Conservation (phyloP, 2,797 vertebrate genomes). For the Aulostomus chinensis region DNA sequence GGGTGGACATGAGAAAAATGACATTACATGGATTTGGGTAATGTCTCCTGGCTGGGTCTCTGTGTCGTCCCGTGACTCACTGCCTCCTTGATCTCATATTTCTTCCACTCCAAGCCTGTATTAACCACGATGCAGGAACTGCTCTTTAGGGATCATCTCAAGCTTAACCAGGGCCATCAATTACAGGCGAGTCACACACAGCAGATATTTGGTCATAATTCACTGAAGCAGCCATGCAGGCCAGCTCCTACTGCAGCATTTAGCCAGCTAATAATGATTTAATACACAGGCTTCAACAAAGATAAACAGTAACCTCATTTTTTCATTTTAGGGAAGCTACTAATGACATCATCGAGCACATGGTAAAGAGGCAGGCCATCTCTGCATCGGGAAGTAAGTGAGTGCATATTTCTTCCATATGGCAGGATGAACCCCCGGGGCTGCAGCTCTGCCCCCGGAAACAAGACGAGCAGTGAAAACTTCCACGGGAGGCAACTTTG, state of each 20-base stretch:
- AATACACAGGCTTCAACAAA: constrained; percentile 57
- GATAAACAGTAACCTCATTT: constrained; percentile 60
- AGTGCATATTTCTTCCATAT: constrained; percentile 59
- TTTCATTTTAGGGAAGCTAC: constrained; percentile 62
- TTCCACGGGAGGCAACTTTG: constrained; percentile 48
- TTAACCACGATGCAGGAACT: constrained; percentile 64
- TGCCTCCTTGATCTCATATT: constrained; percentile 61
- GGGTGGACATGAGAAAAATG: constrained; percentile 33
- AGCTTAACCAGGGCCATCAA: constrained; percentile 60
- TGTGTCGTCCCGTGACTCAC: constrained; percentile 69
- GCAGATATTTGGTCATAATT: constrained; percentile 68
- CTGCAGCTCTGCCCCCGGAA: constrained; percentile 42
- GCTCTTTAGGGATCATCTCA: constrained; percentile 59
- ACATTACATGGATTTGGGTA: constrained; percentile 44
- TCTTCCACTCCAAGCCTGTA: constrained; percentile 45
- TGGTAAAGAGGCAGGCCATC: constrained; percentile 41
- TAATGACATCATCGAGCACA: constrained; percentile 61
- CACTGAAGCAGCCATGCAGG: constrained; percentile 40
- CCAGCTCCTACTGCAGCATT: constrained; percentile 60
- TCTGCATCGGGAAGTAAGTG: constrained; percentile 43
- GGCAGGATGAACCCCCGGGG: constrained; percentile 32
- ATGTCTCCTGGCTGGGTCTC: constrained; percentile 45
- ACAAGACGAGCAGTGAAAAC: constrained; percentile 5
- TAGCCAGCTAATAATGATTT: constrained; percentile 69
- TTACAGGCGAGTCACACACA: constrained; percentile 52